Percentiles rank a stretch among this genome's conserved stretches.
Conservation (phyloP, 2,888 invertebrate genomes). For the Scrobipalpa costella region DNA sequence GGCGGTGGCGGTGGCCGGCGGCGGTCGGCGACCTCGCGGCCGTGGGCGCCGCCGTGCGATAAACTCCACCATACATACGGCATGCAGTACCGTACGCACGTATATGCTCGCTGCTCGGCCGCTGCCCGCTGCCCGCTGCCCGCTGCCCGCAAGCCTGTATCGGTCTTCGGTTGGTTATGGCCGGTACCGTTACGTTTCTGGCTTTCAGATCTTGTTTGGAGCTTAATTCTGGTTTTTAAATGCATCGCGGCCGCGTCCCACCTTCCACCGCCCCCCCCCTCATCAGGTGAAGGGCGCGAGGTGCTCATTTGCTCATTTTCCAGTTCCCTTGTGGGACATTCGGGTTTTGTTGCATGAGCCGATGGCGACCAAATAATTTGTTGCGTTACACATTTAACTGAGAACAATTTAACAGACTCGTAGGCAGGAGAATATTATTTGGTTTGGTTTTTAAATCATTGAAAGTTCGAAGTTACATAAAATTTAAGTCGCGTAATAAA, state of each 20-base stretch:
- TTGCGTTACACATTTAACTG: neutral
- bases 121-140: too few relatives aligned
- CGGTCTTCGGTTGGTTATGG: slow-evolving; percentile 46
- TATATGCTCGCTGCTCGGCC: slow-evolving; percentile 20
- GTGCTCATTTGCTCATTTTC: neutral
- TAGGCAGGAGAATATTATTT: too few relatives aligned
- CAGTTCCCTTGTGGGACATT: slow-evolving; percentile 17
- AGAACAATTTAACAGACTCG: too few relatives aligned
- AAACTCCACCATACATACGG: slow-evolving; percentile 24
- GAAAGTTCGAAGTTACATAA: too few relatives aligned
- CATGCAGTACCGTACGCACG: slow-evolving; percentile 6
- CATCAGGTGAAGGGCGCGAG: slow-evolving; percentile 17
- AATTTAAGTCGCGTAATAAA: too few relatives aligned
- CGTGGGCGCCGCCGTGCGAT: slow-evolving; percentile 27
- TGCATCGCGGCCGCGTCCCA: slow-evolving; percentile 21
- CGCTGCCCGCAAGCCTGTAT: slow-evolving; percentile 14
- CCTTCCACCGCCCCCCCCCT: slow-evolving; percentile 27
- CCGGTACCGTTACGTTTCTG: slow-evolving; percentile 58
- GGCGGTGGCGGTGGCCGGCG: neutral
- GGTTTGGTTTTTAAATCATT: too few relatives aligned
- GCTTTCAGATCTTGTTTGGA: slow-evolving; percentile 59
- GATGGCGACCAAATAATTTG: neutral
- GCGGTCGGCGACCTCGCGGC: slow-evolving; percentile 25
- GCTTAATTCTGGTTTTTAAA: slow-evolving; percentile 54
- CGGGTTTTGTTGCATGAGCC: neutral